These are phyloP conservation scores for Lacanobia oleracea DNA, from an alignment of 2,888 invertebrate species.

Conservation along the genomic window DNA sequence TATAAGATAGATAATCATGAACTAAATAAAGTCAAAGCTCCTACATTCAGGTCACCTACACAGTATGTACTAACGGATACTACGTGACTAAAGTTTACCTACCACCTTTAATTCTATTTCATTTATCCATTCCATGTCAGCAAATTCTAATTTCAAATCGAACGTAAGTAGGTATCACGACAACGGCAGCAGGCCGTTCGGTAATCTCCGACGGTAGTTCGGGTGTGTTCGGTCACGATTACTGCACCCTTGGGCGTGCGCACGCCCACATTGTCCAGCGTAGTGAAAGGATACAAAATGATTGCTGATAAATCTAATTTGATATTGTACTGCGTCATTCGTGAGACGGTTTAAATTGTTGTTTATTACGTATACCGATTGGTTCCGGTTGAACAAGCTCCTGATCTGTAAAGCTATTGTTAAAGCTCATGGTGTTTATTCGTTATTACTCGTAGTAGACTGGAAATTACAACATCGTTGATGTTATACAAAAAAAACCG, in stretches of 20 bases:
- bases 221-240: conserved; percentile 83
- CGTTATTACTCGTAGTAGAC: too few relatives aligned
- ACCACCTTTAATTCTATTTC: not conserved
- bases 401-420: not conserved
- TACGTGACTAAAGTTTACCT: too few relatives aligned
- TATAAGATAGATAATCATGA: too few relatives aligned
- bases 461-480: too few relatives aligned
- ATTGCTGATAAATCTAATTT: conserved; percentile 71
- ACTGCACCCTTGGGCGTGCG: conserved; percentile 74
- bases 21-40: too few relatives aligned
- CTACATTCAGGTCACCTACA: too few relatives aligned
- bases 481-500: too few relatives aligned
- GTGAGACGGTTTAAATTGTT: conserved; percentile 29
- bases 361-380: conserved; percentile 22
- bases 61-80: too few relatives aligned
- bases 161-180: conserved; percentile 44
- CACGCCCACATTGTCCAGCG: conserved; percentile 72
- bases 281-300: conserved; percentile 82
- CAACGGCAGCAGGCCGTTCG: conserved; percentile 57
- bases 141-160: conserved; percentile 52
- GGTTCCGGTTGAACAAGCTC: not conserved
- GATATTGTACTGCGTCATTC: conserved; percentile 54
- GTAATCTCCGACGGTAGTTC: conserved; percentile 77
- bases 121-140: conserved; percentile 1
- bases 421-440: not conserved